Conservation (phyloP, 2,888 invertebrate genomes). For the Drosophila rubida region DNA sequence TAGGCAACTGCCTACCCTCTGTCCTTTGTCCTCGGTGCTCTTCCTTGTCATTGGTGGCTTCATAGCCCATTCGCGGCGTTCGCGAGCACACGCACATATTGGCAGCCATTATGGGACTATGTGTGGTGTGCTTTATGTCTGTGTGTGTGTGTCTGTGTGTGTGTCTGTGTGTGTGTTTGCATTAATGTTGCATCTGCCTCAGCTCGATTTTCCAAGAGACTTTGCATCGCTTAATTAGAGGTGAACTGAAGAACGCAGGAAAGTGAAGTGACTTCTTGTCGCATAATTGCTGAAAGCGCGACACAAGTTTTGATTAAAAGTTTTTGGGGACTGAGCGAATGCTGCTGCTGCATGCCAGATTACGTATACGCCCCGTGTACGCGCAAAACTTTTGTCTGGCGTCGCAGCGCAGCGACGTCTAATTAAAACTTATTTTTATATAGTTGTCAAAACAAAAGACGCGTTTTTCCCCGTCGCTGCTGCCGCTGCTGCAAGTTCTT, state of each 20-base stretch:
- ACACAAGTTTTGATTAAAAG: constrained; percentile 75
- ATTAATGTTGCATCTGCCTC: constrained; percentile 70
- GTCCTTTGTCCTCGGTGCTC: constrained; percentile 8
- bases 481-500: constrained; percentile 12
- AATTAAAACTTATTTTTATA: constrained; percentile 68
- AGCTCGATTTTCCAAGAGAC: constrained; percentile 53
- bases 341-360: constrained; percentile 30
- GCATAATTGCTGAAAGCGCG: constrained; percentile 61
- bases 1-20: constrained; percentile 42
- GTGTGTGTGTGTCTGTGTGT: constrained; percentile 27
- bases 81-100: constrained; percentile 29
- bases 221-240: constrained; percentile 69
- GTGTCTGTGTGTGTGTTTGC: constrained; percentile 44
- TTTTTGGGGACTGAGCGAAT: constrained; percentile 27
- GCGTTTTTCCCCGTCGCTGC: background rate
- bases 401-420: constrained; percentile 32
- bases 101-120: constrained; percentile 9
- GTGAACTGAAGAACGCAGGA: constrained; percentile 37
- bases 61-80: constrained; percentile 52
- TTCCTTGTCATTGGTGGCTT: constrained; percentile 32
- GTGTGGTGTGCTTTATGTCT: background rate
- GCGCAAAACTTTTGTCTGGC: constrained; percentile 41
- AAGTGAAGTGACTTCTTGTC: constrained; percentile 60
- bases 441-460: constrained; percentile 55
- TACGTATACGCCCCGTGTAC: constrained; percentile 59